Evolutionary conservation across 2,888 invertebrate genomes (phyloP), one percentile per base, ranked within the genome.

Genomic region (Azorinus chamasolen): DNA sequence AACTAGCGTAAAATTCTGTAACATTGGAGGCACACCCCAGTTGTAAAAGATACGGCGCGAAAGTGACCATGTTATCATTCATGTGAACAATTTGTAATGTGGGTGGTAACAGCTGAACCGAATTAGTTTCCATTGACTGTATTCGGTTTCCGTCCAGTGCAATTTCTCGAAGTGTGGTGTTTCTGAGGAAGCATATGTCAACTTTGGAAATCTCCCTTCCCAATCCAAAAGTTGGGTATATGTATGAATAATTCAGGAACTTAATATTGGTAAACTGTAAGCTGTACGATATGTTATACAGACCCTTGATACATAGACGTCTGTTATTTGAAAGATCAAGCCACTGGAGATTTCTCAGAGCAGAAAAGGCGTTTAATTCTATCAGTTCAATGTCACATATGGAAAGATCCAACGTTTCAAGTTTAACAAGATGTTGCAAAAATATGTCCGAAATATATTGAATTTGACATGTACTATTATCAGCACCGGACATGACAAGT

Each of bases 321-420:
- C 32, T 41, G 18, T 71, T 77, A 22, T 27, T 8, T 0, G 77
- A 77, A 2, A 77, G 25, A 51, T 77, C 66, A 2, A 77, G 25
- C 6, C n/a, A 16, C 14, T 46, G 27, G 0, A 77, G 58, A 8
- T 71, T 20, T 10, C 0, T 12, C 5, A 77, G 39, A n/a, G 8
- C 12, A 10, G 16, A 16, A 32, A 77, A 77, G 5, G 66, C 55
- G 5, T 62, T 66, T 8, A 41, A 43, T 6, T 71, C 62, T 2
- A 71, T 68, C 16, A 18, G 39, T 24, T 37, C 5, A 2, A 77
- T 46, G 18, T 58, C 27, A 24, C 77, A 77, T 6, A 16, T 18
- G 14, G 71, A 68, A 1, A 77, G 14, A 37, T 62, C 46, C 54
- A 62, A 41, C 1, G n/a, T 54, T 4, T 20, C 25, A 32, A 32